Evolutionary conservation across 2,113 vertebrate genomes (phyloP).

Genomic region (Aspiorhynchus laticeps): DNA sequence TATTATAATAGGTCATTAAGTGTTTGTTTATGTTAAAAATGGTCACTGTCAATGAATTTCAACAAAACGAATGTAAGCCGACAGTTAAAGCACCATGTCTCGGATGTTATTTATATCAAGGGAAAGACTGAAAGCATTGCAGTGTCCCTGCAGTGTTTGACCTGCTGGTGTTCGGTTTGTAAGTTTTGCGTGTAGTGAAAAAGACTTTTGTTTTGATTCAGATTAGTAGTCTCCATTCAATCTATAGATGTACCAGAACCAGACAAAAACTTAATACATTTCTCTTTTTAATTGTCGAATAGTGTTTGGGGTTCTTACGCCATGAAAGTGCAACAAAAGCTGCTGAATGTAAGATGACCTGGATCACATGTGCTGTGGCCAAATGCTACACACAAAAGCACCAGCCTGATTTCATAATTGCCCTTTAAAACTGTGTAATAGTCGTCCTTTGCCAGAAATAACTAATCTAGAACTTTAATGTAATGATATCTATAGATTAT

Average conservation of each 20-base stretch:
- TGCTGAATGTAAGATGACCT: slow-evolving; percentile 5
- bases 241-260: not conserved
- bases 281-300: not conserved
- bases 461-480: not conserved
- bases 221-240: not conserved
- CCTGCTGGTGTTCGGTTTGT: not conserved
- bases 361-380: not conserved
- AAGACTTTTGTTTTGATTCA: not conserved
- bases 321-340: not conserved
- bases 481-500: not conserved
- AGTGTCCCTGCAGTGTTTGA: not conserved
- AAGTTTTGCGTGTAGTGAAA: not conserved
- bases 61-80: not conserved
- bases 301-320: not conserved
- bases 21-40: not conserved
- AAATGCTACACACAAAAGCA: not conserved
- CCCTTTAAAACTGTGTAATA: not conserved
- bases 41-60: not conserved
- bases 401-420: not conserved
- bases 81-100: not conserved
- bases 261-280: not conserved
- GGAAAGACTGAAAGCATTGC: slow-evolving; percentile 1
- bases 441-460: not conserved
- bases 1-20: not conserved
- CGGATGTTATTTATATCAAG: slow-evolving; percentile 21